These are phyloP conservation scores for Cervus canadensis DNA, from an alignment of 2,113 vertebrate species.

Conservation along the genomic window DNA sequence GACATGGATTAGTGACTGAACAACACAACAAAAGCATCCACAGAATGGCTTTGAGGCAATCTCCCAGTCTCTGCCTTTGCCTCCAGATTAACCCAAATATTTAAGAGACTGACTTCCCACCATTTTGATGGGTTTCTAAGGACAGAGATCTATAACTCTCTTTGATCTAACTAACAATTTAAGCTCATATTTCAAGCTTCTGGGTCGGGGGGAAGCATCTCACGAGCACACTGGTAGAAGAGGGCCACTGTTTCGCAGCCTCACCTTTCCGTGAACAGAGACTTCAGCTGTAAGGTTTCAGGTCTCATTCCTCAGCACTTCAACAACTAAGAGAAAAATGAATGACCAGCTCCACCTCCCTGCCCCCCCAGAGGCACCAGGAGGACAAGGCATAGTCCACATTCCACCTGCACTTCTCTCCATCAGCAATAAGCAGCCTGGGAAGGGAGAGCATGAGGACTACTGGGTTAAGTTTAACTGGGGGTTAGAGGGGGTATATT, in stretches of 20 bases:
- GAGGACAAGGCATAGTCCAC: neutral
- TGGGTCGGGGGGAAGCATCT: neutral
- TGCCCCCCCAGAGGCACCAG: neutral
- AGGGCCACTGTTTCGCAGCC: neutral
- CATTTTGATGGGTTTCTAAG: neutral
- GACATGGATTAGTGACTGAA: neutral
- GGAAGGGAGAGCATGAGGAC: neutral
- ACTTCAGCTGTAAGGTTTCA: neutral
- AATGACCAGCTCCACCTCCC: neutral
- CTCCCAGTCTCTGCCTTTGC: neutral
- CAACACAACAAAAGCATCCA: neutral
- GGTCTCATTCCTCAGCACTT: neutral
- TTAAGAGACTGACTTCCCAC: neutral
- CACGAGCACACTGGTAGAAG: neutral
- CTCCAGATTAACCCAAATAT: neutral
- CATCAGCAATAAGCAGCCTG: neutral
- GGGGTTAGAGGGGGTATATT: fast-evolving
- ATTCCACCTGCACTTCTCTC: neutral
- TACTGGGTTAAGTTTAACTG: neutral
- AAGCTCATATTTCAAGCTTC: neutral
- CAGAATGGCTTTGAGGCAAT: neutral
- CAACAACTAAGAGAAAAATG: neutral
- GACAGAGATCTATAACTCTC: neutral
- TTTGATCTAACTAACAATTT: neutral
- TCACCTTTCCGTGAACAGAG: neutral